These are phyloP conservation scores for Lanius ludovicianus DNA, from an alignment of 2,113 vertebrate genomes.

Conservation along the genomic window DNA sequence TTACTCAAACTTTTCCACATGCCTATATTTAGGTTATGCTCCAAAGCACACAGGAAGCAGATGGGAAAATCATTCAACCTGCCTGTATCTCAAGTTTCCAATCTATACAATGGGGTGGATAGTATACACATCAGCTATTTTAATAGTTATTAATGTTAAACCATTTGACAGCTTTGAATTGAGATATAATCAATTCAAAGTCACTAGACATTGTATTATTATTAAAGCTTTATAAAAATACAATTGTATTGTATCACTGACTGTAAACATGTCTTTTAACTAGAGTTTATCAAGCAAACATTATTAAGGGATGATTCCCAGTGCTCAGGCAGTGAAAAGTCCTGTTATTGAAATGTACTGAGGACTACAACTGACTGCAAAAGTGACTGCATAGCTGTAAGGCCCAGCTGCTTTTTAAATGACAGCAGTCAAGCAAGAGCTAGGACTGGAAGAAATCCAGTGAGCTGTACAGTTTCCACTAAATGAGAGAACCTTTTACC, in stretches of 20 bases:
- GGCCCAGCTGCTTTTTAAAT: background rate
- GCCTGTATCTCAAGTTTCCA: background rate
- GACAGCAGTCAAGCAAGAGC: background rate
- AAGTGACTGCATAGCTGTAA: background rate
- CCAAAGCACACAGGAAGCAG: background rate
- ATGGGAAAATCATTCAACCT: slow-evolving; percentile 17
- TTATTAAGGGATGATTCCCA: background rate
- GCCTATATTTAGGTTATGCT: background rate
- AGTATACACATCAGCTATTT: background rate
- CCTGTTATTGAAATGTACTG: background rate
- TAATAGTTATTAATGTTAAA: background rate
- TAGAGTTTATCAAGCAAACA: background rate
- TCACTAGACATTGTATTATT: background rate
- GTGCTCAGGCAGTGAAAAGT: background rate
- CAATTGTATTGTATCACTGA: background rate
- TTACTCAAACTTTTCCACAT: background rate
- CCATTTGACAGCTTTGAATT: background rate
- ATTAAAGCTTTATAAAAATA: background rate
- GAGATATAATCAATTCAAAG: background rate
- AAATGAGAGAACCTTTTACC: background rate
- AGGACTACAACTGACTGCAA: background rate
- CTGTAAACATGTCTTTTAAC: background rate
- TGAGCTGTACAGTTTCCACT: background rate
- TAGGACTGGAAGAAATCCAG: background rate
- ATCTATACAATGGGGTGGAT: background rate